Evolutionary conservation across 1,140 invertebrate genomes (phyloP), one percentile per base, ranked within the genome.

Genomic region (Sesamia nonagrioides): DNA sequence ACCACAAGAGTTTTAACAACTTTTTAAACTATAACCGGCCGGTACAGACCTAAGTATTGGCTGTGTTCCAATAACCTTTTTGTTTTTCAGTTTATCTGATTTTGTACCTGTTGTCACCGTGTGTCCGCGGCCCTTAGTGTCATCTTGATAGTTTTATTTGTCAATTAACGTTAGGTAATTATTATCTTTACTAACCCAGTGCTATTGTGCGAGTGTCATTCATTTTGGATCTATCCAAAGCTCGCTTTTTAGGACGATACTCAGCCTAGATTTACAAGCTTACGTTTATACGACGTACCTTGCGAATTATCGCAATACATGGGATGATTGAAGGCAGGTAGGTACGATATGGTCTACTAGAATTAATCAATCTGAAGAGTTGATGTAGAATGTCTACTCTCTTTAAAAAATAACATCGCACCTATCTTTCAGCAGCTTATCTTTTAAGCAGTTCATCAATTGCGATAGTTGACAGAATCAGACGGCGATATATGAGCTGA

Each of bases 1-100:
- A 42, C 60, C 60, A 40, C n/a, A 40, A 42, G 9, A 42, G 37
- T 63, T 42, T 63, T 63, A 63, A 63, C 60, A 63, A n/a, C 60
- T 11, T 33, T 11, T 58, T 58, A 15, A 27, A 33, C 9, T 13
- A 9, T 4, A 33, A 33, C 9, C 56, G 17, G 17, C 3, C 54
- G 6, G 54, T 17, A 27, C n/a, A 18, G 37, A 63, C 33, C 5
- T 11, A 18, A 21, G n/a, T 63, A 15, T 8, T 63, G 60, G 60
- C 35, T 18, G n/a, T 11, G 4, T 42, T 35, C 60, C 60, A 63
- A 18, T 18, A 17, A 35, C 8, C 60, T 42, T 63, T 63, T 63
- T 63, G 35, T 63, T 63, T 40, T 63, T 18, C 0, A 35, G 5
- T 18, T 61, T 61, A 17, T 35, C 33, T 37, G n/a, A 17, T 61